Percentiles rank a stretch among this genome's conserved stretches.
Conservation (phyloP, 2,797 vertebrate genomes). For the Siniperca scherzeri region DNA sequence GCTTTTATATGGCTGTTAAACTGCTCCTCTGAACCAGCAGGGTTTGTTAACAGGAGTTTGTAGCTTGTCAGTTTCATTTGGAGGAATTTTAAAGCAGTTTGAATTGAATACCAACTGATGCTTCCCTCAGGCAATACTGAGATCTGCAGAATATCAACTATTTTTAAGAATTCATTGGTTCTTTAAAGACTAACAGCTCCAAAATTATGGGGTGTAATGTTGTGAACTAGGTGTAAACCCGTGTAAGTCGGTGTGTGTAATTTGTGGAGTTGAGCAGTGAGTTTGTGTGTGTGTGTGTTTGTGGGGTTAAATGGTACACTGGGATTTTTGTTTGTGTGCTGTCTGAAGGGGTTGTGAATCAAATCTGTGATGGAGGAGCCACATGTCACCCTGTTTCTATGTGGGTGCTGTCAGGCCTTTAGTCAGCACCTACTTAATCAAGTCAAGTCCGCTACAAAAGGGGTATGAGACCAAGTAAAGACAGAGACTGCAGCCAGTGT, state of each 20-base stretch:
- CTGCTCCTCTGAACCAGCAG: conserved; percentile 5
- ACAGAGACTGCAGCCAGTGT: conserved; percentile 27
- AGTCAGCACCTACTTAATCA: conserved; percentile 48
- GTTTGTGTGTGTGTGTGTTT: conserved; percentile 13
- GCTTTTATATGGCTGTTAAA: conserved; percentile 46
- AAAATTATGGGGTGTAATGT: conserved; percentile 31
- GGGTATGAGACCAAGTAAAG: not conserved
- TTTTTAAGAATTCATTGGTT: conserved; percentile 42
- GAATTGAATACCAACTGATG: not conserved
- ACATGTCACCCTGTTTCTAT: conserved; percentile 15
- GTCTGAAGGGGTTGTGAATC: conserved; percentile 20
- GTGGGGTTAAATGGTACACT: conserved; percentile 8
- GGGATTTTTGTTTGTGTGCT: conserved; percentile 33
- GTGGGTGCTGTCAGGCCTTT: conserved; percentile 38
- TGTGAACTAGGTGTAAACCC: conserved; percentile 24
- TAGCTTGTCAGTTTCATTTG: conserved; percentile 6
- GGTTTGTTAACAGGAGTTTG: conserved; percentile 11
- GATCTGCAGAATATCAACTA: not conserved
- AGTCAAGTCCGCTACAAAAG: conserved; percentile 17
- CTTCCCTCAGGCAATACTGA: not conserved
- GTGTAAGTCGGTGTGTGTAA: conserved; percentile 7
- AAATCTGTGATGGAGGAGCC: conserved; percentile 35
- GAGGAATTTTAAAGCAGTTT: not conserved
- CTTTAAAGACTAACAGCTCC: conserved; percentile 10
- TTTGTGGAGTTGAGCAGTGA: conserved; percentile 4